Evolutionary conservation across 2,797 vertebrate genomes (phyloP).

Genomic region (Amniataba percoides): DNA sequence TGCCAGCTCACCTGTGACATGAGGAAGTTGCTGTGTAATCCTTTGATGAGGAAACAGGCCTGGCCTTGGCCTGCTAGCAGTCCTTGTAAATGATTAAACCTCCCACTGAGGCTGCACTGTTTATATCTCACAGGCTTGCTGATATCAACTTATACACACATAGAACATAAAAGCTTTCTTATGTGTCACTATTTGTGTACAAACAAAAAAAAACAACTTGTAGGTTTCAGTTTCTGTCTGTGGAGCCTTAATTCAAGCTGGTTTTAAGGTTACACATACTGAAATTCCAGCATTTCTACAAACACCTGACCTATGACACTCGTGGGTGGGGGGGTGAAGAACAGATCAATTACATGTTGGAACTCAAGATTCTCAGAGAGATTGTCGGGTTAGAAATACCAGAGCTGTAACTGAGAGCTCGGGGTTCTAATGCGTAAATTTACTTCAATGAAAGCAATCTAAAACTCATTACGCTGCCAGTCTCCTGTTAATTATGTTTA

Average conservation of each 20-base stretch:
- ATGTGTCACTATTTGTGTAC: not conserved
- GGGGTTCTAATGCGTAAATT: constrained; percentile 15
- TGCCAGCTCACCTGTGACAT: constrained; percentile 33
- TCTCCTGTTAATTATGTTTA: constrained; percentile 15
- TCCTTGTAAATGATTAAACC: constrained; percentile 71
- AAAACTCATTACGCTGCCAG: constrained; percentile 23
- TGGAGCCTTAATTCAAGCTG: not conserved
- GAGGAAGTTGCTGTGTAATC: constrained; percentile 25
- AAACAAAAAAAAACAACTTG: constrained; percentile 15
- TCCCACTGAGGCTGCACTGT: constrained; percentile 26
- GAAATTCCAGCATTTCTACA: constrained; percentile 39
- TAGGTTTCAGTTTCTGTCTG: constrained; percentile 5
- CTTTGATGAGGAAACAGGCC: constrained; percentile 24
- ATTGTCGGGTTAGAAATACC: constrained; percentile 35
- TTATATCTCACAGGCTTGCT: constrained; percentile 43
- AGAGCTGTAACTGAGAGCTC: constrained; percentile 37
- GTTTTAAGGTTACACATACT: constrained; percentile 1
- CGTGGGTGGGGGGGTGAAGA: constrained; percentile 27
- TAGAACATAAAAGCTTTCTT: not conserved
- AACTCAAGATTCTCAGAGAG: constrained; percentile 33
- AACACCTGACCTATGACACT: constrained; percentile 28
- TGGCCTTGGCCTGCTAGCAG: constrained; percentile 9
- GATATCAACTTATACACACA: not conserved
- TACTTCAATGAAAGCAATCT: constrained; percentile 32
- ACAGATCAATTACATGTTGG: constrained; percentile 43